Percentiles rank a stretch among this genome's conserved stretches.
These are phyloP conservation scores for Calyptommatus sinebrachiatus DNA, from an alignment of 2,113 vertebrate species.

Conservation along the genomic window DNA sequence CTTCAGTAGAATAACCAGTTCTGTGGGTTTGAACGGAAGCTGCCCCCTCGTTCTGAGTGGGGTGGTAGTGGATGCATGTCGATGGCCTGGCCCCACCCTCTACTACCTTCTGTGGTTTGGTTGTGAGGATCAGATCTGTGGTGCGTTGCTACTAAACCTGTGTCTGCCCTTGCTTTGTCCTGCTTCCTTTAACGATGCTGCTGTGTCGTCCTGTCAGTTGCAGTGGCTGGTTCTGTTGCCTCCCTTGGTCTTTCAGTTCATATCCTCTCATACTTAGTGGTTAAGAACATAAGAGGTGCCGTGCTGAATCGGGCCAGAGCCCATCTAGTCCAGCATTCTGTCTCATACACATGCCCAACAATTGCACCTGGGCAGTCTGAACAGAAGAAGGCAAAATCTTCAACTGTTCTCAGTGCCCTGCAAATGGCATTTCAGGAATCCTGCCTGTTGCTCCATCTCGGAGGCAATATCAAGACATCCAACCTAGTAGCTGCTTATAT, in stretches of 20 bases:
- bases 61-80: background rate
- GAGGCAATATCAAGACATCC: too few species aligned
- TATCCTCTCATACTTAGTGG: slow-evolving; percentile 71
- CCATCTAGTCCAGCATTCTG: too few species aligned
- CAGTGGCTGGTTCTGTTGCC: slow-evolving; percentile 62
- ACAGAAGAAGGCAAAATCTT: too few species aligned
- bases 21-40: rapidly evolving
- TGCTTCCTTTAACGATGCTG: slow-evolving; percentile 63
- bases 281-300: too few species aligned
- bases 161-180: slow-evolving; percentile 55
- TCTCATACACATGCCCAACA: too few species aligned
- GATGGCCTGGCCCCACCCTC: slow-evolving; percentile 25
- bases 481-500: too few species aligned
- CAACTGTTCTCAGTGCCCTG: too few species aligned
- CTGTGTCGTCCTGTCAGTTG: slow-evolving; percentile 62
- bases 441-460: too few species aligned
- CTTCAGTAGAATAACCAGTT: slow-evolving; percentile 18
- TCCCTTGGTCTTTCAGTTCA: slow-evolving; percentile 65
- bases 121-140: slow-evolving; percentile 4
- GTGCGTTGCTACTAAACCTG: slow-evolving; percentile 60
- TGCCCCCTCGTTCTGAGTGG: background rate
- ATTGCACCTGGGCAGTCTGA: too few species aligned
- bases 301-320: too few species aligned
- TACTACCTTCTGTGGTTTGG: slow-evolving; percentile 44
- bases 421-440: too few species aligned